Percentiles rank a stretch among this genome's conserved stretches.
Conservation (phyloP, 2,797 vertebrate species). For the Clarias laeviceps region DNA sequence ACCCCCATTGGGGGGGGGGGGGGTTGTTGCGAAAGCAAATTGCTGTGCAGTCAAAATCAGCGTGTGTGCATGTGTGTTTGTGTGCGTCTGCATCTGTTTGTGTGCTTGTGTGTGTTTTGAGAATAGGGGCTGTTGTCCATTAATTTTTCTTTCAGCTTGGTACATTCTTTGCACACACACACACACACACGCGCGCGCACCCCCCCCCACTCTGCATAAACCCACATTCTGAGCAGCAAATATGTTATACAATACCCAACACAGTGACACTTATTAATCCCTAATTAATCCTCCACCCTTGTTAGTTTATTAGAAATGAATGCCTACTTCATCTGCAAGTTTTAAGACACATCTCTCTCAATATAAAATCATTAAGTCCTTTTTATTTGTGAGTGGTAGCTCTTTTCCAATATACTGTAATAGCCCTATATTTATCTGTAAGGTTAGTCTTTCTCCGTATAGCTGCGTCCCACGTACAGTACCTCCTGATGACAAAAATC, state of each 20-base stretch:
- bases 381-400: background rate
- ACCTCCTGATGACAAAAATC: constrained; percentile 5
- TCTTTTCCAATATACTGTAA: background rate
- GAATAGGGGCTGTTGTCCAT: background rate
- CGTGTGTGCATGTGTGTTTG: constrained; percentile 22
- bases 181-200: background rate
- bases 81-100: constrained; percentile 2
- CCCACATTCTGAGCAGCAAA: background rate
- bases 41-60: constrained; percentile 37
- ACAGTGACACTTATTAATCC: constrained; percentile 28
- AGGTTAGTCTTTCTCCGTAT: background rate
- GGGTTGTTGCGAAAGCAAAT: constrained; percentile 17
- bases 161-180: background rate
- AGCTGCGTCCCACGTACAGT: background rate
- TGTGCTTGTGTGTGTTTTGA: constrained; percentile 10
- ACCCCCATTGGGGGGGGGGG: background rate
- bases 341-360: background rate
- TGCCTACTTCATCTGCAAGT: background rate
- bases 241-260: background rate
- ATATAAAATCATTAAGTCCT: background rate
- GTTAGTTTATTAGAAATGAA: constrained; percentile 27
- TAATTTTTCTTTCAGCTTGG: background rate
- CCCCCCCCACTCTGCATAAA: too few species aligned
- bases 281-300: constrained; percentile 42
- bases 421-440: background rate